A percentile compares a stretch with the other conserved stretches of the same genome.
phyloP scores from a whole-genome alignment of 2,113 vertebrate species.

The Cynoglossus semilaevis region DNA sequence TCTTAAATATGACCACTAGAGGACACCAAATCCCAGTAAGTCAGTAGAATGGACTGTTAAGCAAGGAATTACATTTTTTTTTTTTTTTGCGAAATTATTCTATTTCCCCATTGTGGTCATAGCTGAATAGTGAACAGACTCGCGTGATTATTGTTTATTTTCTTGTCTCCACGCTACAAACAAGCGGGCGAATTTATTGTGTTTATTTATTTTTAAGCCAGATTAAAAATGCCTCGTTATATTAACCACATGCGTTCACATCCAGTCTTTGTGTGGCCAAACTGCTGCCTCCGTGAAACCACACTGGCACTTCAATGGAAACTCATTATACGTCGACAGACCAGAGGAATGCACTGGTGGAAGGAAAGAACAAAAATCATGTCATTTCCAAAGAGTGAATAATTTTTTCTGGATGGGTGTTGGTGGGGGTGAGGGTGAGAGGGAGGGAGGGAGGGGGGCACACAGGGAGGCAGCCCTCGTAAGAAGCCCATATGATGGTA shows the following conservation, averaged over 20 bases:
- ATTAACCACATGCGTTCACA: constrained; percentile 11
- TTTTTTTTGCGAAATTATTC: not conserved
- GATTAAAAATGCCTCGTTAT: constrained; percentile 15
- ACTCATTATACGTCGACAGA: constrained; percentile 68
- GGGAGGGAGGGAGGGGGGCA: constrained; percentile 37
- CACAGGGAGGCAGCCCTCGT: constrained; percentile 82
- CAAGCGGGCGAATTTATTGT: not conserved
- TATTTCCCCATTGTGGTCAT: not conserved
- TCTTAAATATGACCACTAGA: constrained; percentile 28
- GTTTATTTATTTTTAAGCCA: not conserved
- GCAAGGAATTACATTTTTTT: not conserved
- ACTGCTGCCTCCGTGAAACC: constrained; percentile 26
- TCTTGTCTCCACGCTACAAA: not conserved
- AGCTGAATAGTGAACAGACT: not conserved
- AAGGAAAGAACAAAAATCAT: constrained; percentile 44
- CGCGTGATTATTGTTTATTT: not conserved
- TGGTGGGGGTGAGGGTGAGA: constrained; percentile 8
- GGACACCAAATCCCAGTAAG: constrained; percentile 13
- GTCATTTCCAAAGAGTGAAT: constrained; percentile 74
- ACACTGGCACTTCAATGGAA: constrained; percentile 27
- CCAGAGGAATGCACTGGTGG: constrained; percentile 75
- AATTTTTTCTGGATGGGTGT: constrained; percentile 12
- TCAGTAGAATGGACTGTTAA: not conserved
- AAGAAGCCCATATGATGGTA: constrained; percentile 81
- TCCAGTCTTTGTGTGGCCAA: constrained; percentile 12